phyloP scores from a whole-genome alignment of 2,113 vertebrate genomes.

The Saguinus imperator region DNA sequence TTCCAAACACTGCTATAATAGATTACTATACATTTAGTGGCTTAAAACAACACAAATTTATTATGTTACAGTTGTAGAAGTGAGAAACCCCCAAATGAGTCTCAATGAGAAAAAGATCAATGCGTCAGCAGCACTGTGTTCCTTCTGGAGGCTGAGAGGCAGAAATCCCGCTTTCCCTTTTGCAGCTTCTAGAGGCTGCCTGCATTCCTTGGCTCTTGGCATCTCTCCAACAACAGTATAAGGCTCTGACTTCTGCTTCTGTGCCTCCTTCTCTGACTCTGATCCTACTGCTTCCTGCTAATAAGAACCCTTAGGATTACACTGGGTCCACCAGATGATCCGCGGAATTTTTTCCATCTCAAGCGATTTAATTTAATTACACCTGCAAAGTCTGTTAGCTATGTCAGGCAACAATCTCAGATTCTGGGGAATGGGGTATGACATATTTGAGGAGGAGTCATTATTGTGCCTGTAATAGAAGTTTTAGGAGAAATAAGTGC shows the following conservation, averaged over 20 bases:
- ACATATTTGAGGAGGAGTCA: background rate
- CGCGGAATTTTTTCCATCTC: background rate
- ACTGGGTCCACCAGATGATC: rapidly evolving
- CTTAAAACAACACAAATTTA: background rate
- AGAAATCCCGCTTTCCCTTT: background rate
- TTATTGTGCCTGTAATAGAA: background rate
- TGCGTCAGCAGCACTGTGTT: background rate
- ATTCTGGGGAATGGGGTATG: background rate
- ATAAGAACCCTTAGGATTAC: background rate
- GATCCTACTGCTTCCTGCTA: background rate
- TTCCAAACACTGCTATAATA: background rate
- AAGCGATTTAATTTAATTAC: background rate
- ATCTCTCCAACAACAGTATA: background rate
- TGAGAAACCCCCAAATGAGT: background rate
- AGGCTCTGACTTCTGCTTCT: background rate
- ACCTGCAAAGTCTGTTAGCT: background rate
- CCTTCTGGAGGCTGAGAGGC: background rate
- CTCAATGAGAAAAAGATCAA: background rate
- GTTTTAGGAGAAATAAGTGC: background rate
- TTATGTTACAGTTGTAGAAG: background rate
- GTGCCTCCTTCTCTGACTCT: background rate
- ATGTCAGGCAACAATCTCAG: background rate
- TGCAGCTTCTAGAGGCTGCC: too few species aligned
- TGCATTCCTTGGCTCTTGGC: background rate
- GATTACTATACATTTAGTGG: background rate